Base-by-base conservation (phyloP, 2,888 invertebrate genomes). In the Anoncus sp. region DNA sequence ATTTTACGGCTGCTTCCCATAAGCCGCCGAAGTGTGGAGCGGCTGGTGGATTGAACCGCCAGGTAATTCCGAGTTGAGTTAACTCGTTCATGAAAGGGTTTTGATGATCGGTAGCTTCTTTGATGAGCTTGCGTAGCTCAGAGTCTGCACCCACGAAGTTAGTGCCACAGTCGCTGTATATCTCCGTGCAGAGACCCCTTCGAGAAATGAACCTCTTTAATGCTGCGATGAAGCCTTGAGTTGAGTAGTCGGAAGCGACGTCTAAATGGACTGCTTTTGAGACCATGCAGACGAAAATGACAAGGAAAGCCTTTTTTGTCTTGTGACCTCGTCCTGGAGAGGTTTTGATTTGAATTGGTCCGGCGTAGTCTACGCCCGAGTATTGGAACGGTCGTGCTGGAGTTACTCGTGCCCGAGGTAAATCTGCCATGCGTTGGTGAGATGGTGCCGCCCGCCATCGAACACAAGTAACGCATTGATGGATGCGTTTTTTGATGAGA, bases 1-100 rank as follows among this genome's bases (percentile, higher is more conserved):
- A 49, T 10, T 49, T 49, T 16, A 49, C 49, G 10, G 49, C 49
- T 1, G 49, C 24, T 12, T 49, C 49, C 49, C 49, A 49, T 7
- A 49, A 3, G 0, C 49, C 49, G 2, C 24, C 49, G 22, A 9
- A 49, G 12, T 49, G 49, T 0, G 49, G 22, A 5, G 49, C 22
- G 3, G 12, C 7, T 12, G 49, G 49, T 49, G 49, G 24, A 22
- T 22, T 49, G 22, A 49, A 49, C 6, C 22, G 10, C 49, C 49
- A 49, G 1, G 6, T 22, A 0, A 20, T 49, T 9, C 22, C 49
- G 0, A 10, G 20, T 20, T 18, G 49, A 49, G 9, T 22, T 18
- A 20, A 7, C 2, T 22, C 22, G 7, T 31, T 7, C 3, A 7
- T 31, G 31, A 31, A 31, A 7, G 31, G 7, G 31, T 31, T 31